A percentile compares a stretch with the other conserved stretches of the same genome.
These are phyloP conservation scores for Isoperla grammatica DNA, from an alignment of 2,888 invertebrate species.

Conservation along the genomic window DNA sequence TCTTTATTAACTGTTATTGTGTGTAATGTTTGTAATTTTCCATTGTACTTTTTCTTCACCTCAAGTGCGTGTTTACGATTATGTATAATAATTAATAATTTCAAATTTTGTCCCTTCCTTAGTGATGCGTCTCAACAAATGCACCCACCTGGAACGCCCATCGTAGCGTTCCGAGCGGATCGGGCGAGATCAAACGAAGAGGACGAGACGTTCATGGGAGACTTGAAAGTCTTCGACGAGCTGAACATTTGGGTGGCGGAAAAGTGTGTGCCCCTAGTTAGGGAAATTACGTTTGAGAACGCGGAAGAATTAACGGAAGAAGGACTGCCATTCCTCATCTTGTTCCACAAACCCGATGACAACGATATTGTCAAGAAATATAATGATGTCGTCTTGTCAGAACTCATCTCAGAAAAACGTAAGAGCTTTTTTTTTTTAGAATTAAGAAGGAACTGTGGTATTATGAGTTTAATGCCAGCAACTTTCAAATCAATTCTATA, in stretches of 20 bases:
- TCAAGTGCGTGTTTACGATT: too few relatives aligned
- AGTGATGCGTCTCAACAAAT: constrained; percentile 65
- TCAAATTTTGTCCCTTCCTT: constrained; percentile 4
- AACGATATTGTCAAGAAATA: constrained; percentile 77
- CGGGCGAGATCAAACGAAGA: constrained; percentile 71
- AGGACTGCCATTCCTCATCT: constrained; percentile 94
- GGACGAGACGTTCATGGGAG: constrained; percentile 78
- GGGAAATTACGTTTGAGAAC: constrained; percentile 99
- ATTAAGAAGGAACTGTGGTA: too few relatives aligned
- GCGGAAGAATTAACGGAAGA: constrained; percentile 99
- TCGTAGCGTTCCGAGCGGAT: constrained; percentile 78
- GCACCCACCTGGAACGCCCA: constrained; percentile 80
- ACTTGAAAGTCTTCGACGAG: constrained; percentile 70
- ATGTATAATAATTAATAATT: too few relatives aligned
- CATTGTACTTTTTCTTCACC: too few relatives aligned
- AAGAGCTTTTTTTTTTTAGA: constrained; percentile 43
- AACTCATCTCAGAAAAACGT: constrained; percentile 88
- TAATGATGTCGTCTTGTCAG: constrained; percentile 69
- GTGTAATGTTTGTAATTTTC: too few relatives aligned
- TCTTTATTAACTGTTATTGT: too few relatives aligned
- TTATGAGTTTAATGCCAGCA: too few relatives aligned
- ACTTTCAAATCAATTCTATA: too few relatives aligned
- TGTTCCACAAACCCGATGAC: constrained; percentile 87
- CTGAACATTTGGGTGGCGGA: constrained; percentile 81
- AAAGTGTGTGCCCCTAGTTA: constrained; percentile 92